A percentile compares a stretch with the other conserved stretches of the same genome.
Conservation (phyloP, 2,797 vertebrate genomes). For the Hyperoplus lanceolatus region DNA sequence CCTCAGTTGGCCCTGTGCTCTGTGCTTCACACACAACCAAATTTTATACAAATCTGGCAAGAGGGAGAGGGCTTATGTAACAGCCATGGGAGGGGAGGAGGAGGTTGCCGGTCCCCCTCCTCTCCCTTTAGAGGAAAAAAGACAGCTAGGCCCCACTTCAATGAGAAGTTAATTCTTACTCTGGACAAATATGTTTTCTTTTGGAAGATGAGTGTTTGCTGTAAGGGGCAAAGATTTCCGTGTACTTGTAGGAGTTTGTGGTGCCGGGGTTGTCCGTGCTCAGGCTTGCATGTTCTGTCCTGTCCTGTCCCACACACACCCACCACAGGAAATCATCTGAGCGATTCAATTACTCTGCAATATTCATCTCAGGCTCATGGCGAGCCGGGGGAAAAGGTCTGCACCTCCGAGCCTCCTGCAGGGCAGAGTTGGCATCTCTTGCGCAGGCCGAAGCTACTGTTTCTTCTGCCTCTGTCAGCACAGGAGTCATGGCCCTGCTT, state of each 20-base stretch:
- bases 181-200: conserved; percentile 52
- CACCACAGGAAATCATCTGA: conserved; percentile 78
- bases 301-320: background rate
- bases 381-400: conserved; percentile 46
- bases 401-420: conserved; percentile 39
- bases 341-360: conserved; percentile 81
- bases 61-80: conserved; percentile 81
- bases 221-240: background rate
- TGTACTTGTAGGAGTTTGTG: conserved; percentile 50
- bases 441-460: conserved; percentile 7
- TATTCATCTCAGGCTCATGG: conserved; percentile 72
- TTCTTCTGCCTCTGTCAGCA: conserved; percentile 18
- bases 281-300: conserved; percentile 49
- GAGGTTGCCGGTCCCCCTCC: conserved; percentile 45
- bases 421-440: conserved; percentile 32
- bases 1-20: conserved; percentile 69
- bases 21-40: conserved; percentile 77
- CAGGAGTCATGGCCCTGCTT: no score
- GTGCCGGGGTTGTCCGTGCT: conserved; percentile 25
- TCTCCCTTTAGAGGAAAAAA: conserved; percentile 56
- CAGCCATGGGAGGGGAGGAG: conserved; percentile 48
- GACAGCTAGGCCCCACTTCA: conserved; percentile 31
- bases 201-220: background rate
- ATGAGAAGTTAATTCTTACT: conserved; percentile 32
- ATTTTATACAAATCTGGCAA: conserved; percentile 85